A percentile compares a stretch with the other conserved stretches of the same genome.
Conservation (phyloP, 2,888 invertebrate species). For the Rhabditophanes sp. region DNA sequence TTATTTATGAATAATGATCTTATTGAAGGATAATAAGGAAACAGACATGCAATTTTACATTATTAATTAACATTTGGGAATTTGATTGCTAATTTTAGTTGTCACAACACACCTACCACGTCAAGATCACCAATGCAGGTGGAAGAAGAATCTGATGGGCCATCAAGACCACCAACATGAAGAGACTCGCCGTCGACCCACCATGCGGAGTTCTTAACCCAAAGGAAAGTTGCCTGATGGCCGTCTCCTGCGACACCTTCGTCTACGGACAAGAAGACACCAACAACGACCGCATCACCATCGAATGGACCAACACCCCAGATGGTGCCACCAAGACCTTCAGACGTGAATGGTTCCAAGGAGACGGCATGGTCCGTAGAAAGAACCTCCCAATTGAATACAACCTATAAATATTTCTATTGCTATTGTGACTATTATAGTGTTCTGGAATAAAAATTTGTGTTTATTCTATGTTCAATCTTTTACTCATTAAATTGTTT, state of each 20-base stretch:
- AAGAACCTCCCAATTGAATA: constrained; percentile 30
- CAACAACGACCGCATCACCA: constrained; percentile 23
- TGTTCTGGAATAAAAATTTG: no score
- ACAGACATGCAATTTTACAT: no score
- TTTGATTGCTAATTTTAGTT: no score
- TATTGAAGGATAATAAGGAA: no score
- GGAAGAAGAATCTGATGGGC: constrained; percentile 23
- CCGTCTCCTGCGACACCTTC: constrained; percentile 18
- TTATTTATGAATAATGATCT: no score
- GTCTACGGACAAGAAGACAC: constrained; percentile 16
- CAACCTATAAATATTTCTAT: constrained; percentile 19
- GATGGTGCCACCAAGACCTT: constrained; percentile 29
- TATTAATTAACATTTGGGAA: no score
- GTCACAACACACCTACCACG: constrained; percentile 28
- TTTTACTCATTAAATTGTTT: no score
- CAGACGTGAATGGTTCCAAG: constrained; percentile 27
- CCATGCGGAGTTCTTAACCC: constrained; percentile 25
- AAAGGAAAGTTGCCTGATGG: constrained; percentile 17
- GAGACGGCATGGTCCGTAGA: constrained; percentile 27
- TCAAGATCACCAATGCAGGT: constrained; percentile 21
- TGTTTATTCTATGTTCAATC: no score
- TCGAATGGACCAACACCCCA: constrained; percentile 26
- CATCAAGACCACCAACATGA: constrained; percentile 28
- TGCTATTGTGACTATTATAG: no score
- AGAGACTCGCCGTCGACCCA: constrained; percentile 22